Evolutionary conservation across 2,888 invertebrate species (phyloP), one percentile per base, ranked within the genome.

Genomic region (Conchocele bisecta): DNA sequence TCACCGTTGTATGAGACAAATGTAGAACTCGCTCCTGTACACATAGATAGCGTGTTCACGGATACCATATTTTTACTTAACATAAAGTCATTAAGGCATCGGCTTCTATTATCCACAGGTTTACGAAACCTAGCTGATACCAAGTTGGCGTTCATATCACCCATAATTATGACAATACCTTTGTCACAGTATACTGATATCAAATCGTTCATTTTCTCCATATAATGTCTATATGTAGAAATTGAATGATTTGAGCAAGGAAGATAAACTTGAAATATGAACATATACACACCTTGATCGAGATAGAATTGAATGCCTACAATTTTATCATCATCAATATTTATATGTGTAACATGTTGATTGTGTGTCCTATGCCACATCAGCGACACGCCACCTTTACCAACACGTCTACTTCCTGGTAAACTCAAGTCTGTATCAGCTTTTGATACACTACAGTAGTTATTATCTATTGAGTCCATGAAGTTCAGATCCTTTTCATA

Each of bases 61-160:
- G 42, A 6, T 9, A 15, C n/a, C 7, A 9, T 20, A 42, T 42
- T 42, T 9, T 42, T 42, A 6, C 7, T 15, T 6, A 9, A 20
- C n/a, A 42, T 9, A 9, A 42, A 42, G 7, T 9, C 7, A 15
- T 42, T 9, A 6, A 42, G n/a, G 22, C 22, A 6, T 6, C n/a
- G 6, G n/a, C 9, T 9, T 42, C 42, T 6, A 6, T 6, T 6
- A 42, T 42, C 22, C 7, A 15, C 7, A 15, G 6, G 42, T 42
- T 22, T 22, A n/a, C 9, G 42, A 6, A 20, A 22, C 6, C 42
- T 6, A 42, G n/a, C 6, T 15, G n/a, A 42, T 9, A 20, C 22
- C 42, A 42, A 42, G n/a, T 42, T 15, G n/a, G 42, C n/a, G 22
- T 42, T 42, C n/a, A 42, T 9, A 42, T 42, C 42, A 42, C 42